These are phyloP conservation scores for Megaleporinus macrocephalus DNA, from an alignment of 2,113 vertebrate species.

Conservation along the genomic window DNA sequence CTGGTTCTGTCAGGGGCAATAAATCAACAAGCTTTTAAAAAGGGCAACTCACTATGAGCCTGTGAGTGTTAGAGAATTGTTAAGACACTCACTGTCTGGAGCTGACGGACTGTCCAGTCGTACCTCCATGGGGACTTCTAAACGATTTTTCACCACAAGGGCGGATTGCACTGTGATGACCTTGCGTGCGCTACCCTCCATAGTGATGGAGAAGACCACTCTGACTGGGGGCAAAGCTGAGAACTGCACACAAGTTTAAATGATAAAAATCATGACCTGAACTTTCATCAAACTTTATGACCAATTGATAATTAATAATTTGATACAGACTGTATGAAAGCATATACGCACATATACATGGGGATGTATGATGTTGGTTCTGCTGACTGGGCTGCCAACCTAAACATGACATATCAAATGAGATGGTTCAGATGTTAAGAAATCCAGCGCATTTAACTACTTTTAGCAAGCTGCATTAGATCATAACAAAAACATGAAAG, in stretches of 20 bases:
- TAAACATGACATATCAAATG: conserved; percentile 59
- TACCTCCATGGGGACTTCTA: conserved; percentile 93
- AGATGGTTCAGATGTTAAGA: background rate
- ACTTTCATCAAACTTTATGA: background rate
- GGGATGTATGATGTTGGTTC: conserved; percentile 97
- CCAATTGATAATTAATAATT: too few species aligned
- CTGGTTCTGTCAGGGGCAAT: conserved; percentile 82
- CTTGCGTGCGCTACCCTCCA: conserved; percentile 96
- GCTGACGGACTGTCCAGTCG: conserved; percentile 94
- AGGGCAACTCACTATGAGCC: background rate
- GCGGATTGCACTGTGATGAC: conserved; percentile 95
- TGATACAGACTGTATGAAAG: background rate
- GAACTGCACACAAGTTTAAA: conserved; percentile 78
- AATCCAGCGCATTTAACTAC: background rate
- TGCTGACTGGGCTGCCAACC: conserved; percentile 95
- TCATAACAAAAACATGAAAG: background rate
- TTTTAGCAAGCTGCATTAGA: background rate
- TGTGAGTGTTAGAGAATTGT: background rate
- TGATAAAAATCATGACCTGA: background rate
- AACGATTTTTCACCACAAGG: conserved; percentile 91
- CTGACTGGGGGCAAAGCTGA: conserved; percentile 94
- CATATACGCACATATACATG: conserved; percentile 94
- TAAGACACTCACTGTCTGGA: conserved; percentile 88
- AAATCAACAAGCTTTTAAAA: background rate
- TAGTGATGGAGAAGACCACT: conserved; percentile 94